Evolutionary conservation across 2,113 vertebrate species (phyloP).

Genomic region (Coregonus clupeaformis): DNA sequence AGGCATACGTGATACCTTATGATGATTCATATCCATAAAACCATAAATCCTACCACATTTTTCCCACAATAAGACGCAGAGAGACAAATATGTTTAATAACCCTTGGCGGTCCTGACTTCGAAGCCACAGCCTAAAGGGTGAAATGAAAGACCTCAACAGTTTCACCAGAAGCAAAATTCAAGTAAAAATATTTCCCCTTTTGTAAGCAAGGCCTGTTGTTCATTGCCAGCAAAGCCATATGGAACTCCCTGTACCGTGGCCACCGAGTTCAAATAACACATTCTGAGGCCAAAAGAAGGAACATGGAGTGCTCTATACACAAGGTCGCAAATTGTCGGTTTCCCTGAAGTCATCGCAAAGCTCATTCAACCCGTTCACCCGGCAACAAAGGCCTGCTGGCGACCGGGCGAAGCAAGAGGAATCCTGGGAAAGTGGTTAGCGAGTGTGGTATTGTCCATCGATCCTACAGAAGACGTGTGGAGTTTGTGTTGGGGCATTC

Average conservation of each 20-base stretch:
- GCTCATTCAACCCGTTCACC: conserved; percentile 12
- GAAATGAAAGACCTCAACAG: conserved; percentile 39
- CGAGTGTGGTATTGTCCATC: conserved; percentile 40
- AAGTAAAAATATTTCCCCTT: conserved; percentile 22
- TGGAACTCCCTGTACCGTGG: conserved; percentile 7
- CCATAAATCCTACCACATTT: conserved; percentile 36
- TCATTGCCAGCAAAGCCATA: conserved; percentile 31
- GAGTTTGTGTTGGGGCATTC: conserved; percentile 30
- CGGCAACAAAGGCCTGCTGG: conserved; percentile 13
- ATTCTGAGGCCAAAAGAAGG: conserved; percentile 20
- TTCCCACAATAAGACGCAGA: conserved; percentile 47
- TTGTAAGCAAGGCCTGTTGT: conserved; percentile 53
- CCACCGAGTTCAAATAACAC: conserved; percentile 35
- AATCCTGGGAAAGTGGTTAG: conserved; percentile 46
- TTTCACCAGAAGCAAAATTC: conserved; percentile 39
- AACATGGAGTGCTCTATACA: conserved; percentile 16
- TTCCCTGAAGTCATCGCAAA: conserved; percentile 38
- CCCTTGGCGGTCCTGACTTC: conserved; percentile 33
- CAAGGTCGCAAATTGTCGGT: conserved; percentile 44
- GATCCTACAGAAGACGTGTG: conserved; percentile 16
- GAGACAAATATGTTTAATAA: conserved; percentile 45
- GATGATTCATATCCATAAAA: conserved; percentile 34
- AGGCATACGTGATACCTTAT: conserved; percentile 34
- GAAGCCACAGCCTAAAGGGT: conserved; percentile 33
- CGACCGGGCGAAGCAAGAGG: conserved; percentile 19